Conservation (phyloP, 2,113 vertebrate genomes). For the Scomber colias region DNA sequence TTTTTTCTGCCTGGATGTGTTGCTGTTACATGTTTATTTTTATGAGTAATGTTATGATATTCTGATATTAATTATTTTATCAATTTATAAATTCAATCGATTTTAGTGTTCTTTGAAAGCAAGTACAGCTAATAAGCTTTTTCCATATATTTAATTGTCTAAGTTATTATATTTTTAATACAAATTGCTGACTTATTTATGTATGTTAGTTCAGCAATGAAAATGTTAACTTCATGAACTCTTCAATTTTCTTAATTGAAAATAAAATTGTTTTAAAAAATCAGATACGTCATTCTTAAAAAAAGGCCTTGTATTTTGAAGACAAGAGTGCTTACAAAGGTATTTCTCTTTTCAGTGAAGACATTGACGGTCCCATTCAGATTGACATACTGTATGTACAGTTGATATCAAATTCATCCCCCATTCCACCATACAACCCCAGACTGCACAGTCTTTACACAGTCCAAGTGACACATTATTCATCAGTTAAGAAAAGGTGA, state of each 20-base stretch:
- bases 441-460: conserved; percentile 67
- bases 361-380: conserved; percentile 83
- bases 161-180: conserved; percentile 50
- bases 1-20: conserved; percentile 23
- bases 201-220: not conserved
- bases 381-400: conserved; percentile 84
- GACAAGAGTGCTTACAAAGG: conserved; percentile 94
- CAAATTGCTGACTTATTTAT: conserved; percentile 45
- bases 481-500: conserved; percentile 88
- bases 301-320: conserved; percentile 92
- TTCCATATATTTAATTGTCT: not conserved
- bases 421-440: conserved; percentile 42
- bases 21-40: conserved; percentile 24
- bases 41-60: conserved; percentile 20
- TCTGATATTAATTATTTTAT: conserved; percentile 19
- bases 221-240: conserved; percentile 26
- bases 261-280: conserved; percentile 58
- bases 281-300: conserved; percentile 77
- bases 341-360: conserved; percentile 85
- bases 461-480: conserved; percentile 81
- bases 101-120: conserved; percentile 28
- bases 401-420: conserved; percentile 83
- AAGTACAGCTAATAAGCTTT: not conserved
- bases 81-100: not conserved
- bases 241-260: conserved; percentile 21